These are phyloP conservation scores for Onthophagus sagittarius DNA, from an alignment of 2,888 invertebrate genomes.

Conservation along the genomic window DNA sequence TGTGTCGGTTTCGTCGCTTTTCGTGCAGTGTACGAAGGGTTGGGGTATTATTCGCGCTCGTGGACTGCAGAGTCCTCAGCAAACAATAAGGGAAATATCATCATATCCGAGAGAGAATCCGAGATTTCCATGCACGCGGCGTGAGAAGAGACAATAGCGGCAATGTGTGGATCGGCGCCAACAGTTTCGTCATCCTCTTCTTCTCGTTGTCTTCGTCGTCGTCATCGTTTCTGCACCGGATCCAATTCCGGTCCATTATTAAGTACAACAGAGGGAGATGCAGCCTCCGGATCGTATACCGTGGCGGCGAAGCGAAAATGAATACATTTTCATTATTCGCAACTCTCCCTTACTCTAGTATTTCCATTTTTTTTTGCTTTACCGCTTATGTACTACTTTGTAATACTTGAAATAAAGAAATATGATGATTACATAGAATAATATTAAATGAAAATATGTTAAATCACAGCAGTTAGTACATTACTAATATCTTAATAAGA, in stretches of 20 bases:
- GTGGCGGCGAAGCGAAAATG: constrained; percentile 2
- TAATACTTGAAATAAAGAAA: no score
- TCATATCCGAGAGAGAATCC: constrained; percentile 27
- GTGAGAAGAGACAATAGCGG: constrained; percentile 29
- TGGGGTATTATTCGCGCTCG: constrained; percentile 8
- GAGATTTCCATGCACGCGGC: constrained; percentile 24
- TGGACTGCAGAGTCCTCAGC: constrained; percentile 10
- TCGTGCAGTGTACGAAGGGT: not conserved
- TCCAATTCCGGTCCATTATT: constrained; percentile 41
- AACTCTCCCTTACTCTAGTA: not conserved
- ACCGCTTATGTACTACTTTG: not conserved
- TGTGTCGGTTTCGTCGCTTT: not conserved
- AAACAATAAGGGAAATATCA: constrained; percentile 28
- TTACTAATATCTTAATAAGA: no score
- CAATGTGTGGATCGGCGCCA: constrained; percentile 38
- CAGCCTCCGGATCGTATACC: not conserved
- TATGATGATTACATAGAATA: no score
- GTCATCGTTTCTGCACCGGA: constrained; percentile 33
- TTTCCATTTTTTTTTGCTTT: not conserved
- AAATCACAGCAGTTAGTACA: no score
- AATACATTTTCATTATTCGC: constrained; percentile 12
- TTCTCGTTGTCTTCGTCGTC: not conserved
- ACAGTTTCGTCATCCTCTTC: constrained; percentile 21
- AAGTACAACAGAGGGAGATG: constrained; percentile 27
- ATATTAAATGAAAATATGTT: no score